Percentiles rank a stretch among this genome's conserved stretches.
Evolutionary conservation across 2,888 invertebrate genomes (phyloP).

Genomic region (Mallateleia sp.): DNA sequence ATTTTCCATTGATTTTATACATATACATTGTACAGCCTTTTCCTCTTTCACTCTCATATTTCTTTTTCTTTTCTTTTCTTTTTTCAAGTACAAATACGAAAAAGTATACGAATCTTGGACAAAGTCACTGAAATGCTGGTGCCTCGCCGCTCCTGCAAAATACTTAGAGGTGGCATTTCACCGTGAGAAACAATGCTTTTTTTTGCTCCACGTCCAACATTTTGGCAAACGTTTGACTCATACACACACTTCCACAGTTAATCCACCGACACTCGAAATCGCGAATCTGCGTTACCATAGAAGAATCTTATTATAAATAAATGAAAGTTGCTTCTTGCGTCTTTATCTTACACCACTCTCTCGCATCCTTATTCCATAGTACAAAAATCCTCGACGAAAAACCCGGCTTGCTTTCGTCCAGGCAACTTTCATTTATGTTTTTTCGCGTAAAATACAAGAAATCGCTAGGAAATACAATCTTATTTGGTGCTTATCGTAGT

Average conservation of each 20-base stretch:
- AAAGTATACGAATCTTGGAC: too few species aligned
- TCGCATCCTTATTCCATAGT: neutral
- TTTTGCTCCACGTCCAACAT: too few species aligned
- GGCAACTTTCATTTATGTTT: constrained; percentile 87
- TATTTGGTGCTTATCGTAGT: constrained; percentile 87
- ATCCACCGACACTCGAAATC: constrained; percentile 82
- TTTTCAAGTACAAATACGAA: too few species aligned
- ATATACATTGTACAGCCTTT: too few species aligned
- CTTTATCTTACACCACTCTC: neutral
- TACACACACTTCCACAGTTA: constrained; percentile 85
- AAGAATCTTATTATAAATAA: constrained; percentile 79
- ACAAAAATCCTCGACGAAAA: constrained; percentile 15
- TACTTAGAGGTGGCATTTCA: too few species aligned
- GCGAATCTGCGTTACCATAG: constrained; percentile 38
- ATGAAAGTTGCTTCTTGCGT: constrained; percentile 84
- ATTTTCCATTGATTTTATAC: too few species aligned
- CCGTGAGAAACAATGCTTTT: too few species aligned
- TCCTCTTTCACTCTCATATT: too few species aligned
- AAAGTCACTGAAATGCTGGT: too few species aligned
- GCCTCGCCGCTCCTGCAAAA: too few species aligned
- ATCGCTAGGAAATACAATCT: constrained; percentile 86
- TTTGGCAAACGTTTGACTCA: constrained; percentile 82
- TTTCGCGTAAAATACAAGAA: constrained; percentile 85
- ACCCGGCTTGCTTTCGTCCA: constrained; percentile 15
- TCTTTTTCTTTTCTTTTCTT: too few species aligned